These are phyloP conservation scores for Trypoxylon attenuatum DNA, from an alignment of 2,888 invertebrate genomes.

Conservation along the genomic window DNA sequence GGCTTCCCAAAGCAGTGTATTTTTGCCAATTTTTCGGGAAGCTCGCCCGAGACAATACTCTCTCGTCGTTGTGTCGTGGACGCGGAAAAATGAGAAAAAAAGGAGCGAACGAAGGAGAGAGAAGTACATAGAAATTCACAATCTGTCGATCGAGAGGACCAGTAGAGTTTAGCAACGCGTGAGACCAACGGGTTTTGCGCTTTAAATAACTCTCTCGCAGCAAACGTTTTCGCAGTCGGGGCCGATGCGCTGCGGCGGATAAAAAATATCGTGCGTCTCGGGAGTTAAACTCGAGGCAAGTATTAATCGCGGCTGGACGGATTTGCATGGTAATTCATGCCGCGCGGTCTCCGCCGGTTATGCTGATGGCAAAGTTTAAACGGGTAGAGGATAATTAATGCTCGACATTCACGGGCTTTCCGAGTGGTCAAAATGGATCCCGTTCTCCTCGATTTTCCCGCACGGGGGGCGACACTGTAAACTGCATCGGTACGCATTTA, in stretches of 20 bases:
- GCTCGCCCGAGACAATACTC: too few relatives aligned
- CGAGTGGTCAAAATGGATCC: neutral
- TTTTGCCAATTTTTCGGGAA: conserved; percentile 22
- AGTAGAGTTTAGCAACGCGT: too few relatives aligned
- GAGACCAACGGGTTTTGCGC: conserved; percentile 11
- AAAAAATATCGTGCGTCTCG: neutral
- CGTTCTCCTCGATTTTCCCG: conserved; percentile 8
- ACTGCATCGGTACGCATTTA: conserved; percentile 20
- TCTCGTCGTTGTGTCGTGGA: too few relatives aligned
- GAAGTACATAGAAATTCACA: too few relatives aligned
- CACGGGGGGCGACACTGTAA: neutral
- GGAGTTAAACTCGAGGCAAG: neutral
- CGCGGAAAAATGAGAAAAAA: too few relatives aligned
- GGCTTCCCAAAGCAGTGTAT: conserved; percentile 16
- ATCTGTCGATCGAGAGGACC: too few relatives aligned
- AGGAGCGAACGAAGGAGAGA: too few relatives aligned
- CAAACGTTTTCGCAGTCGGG: conserved; percentile 16
- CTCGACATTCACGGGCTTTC: neutral
- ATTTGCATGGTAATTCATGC: conserved; percentile 32
- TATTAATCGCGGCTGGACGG: neutral
- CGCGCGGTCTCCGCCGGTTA: too few relatives aligned
- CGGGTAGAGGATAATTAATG: conserved; percentile 12
- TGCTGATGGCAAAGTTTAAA: conserved; percentile 5
- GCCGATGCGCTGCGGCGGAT: neutral
- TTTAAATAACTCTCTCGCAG: conserved; percentile 25